Evolutionary conservation across 1,140 invertebrate genomes (phyloP), one percentile per base, ranked within the genome.

Genomic region (Dreissena rostriformis): DNA sequence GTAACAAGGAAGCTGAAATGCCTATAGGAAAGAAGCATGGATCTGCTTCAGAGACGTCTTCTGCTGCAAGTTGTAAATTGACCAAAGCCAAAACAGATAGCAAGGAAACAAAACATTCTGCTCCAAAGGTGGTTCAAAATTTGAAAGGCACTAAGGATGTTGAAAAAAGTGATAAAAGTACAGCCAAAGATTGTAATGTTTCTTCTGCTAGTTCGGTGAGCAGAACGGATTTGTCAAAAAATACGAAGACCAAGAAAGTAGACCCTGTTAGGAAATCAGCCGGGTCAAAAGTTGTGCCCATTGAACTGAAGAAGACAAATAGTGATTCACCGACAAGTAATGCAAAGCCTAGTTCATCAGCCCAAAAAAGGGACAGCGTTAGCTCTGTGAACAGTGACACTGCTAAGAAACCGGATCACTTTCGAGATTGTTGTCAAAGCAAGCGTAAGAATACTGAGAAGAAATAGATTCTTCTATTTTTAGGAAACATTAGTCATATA

Each of bases 371-470:
- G 26, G 80, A 49, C 19, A 82, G 72, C 68, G 55, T 82, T 15
- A 75, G 80, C 39, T 82, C 80, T 53, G 72, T 74, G 17, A 72
- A 82, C 28, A 72, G 68, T 67, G 80, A 82, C 52, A 22, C 70
- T 39, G 28, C 80, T 26, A 82, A 68, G 29, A 24, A 15, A 51
- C 11, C 71, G 0, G 80, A 74, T 61, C 71, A 75, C 66, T 82
- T 82, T 28, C 53, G 71, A 63, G 80, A 82, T 65, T 82, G 80
- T 65, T 82, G 80, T 53, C 80, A 82, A 68, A 52, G 80, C 22
- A 66, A 65, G 75, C 61, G 61, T n/a, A 82, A 66, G 68, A 55
- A 61, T 24, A 61, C 57, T 19, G 57, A 61, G 57, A 61, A 61
- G 22, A 61, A 61, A 24, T 61, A 24, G 22, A n/a, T 19, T 19